phyloP scores from a whole-genome alignment of 2,797 vertebrate species.

The Bucorvus abyssinicus region DNA sequence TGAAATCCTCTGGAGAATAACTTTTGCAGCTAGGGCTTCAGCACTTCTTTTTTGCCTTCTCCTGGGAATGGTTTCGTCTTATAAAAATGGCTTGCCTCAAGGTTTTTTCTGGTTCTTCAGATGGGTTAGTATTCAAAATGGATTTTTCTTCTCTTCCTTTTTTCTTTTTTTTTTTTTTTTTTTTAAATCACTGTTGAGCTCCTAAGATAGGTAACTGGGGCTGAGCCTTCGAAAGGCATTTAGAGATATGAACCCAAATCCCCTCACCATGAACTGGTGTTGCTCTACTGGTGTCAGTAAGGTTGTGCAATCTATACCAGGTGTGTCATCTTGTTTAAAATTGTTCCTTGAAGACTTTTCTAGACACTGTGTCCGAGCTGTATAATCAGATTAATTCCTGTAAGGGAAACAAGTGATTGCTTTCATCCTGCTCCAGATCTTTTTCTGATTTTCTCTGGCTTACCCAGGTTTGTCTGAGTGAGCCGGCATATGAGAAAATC shows the following conservation, averaged over 20 bases:
- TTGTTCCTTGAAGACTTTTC: background rate
- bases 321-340: background rate
- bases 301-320: background rate
- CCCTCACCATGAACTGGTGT: accelerated
- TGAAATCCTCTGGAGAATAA: background rate
- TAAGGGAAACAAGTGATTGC: background rate
- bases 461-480: background rate
- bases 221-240: background rate
- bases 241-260: background rate
- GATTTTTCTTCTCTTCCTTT: no score
- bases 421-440: background rate
- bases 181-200: background rate
- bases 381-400: background rate
- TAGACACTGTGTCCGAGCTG: background rate
- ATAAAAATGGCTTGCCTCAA: background rate
- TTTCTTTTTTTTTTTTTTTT: background rate
- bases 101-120: background rate
- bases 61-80: background rate
- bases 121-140: background rate
- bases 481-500: background rate
- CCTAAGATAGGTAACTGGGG: background rate
- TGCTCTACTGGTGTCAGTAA: background rate
- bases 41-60: background rate
- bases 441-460: background rate
- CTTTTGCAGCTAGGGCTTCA: background rate